These are phyloP conservation scores for Oreochromis aureus DNA, from an alignment of 2,113 vertebrate species.

Conservation along the genomic window DNA sequence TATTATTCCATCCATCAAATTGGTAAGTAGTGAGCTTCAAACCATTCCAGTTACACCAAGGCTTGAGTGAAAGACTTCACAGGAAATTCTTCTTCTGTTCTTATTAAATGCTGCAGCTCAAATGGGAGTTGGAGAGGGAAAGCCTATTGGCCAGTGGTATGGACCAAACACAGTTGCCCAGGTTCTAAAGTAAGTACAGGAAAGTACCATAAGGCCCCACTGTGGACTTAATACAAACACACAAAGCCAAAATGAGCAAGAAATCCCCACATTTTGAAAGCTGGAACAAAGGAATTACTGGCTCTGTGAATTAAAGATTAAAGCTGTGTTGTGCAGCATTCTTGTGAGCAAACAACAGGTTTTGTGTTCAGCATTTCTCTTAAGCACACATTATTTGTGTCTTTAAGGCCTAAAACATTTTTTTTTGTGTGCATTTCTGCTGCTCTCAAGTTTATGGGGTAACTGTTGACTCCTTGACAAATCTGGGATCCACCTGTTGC, in stretches of 20 bases:
- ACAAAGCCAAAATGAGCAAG: background rate
- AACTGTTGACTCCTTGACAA: background rate
- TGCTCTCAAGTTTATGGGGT: background rate
- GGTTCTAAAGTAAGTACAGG: conserved; percentile 88
- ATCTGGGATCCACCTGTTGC: background rate
- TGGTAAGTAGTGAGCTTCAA: conserved; percentile 70
- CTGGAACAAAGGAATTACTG: background rate
- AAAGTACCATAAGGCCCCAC: background rate
- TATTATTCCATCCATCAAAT: conserved; percentile 99
- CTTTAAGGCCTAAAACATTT: background rate
- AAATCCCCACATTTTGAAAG: background rate
- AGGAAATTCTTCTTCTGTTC: background rate
- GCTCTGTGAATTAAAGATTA: background rate
- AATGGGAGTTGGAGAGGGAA: conserved; percentile 98
- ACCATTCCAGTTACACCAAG: background rate
- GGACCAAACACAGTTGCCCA: conserved; percentile 98
- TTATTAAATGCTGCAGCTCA: conserved; percentile 77
- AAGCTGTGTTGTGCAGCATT: background rate
- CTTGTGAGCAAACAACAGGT: background rate
- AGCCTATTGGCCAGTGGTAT: conserved; percentile 98
- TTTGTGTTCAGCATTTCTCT: background rate
- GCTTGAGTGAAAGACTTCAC: background rate
- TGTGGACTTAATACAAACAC: background rate
- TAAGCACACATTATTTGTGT: background rate
- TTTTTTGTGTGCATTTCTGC: background rate